Evolutionary conservation across 2,797 vertebrate genomes (phyloP).

Genomic region (Vipera latastei): DNA sequence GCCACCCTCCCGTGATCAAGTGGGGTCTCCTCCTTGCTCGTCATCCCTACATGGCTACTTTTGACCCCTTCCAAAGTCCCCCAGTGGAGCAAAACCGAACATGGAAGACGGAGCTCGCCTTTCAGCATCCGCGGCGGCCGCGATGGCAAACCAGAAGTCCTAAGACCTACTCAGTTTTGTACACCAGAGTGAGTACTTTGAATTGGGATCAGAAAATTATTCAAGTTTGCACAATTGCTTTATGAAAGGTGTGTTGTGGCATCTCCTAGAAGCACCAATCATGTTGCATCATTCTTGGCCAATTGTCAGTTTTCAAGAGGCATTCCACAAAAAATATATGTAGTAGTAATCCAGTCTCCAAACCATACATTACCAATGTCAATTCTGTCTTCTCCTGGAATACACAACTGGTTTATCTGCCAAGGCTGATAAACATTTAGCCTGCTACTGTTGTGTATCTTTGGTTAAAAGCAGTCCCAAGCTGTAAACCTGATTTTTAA

Average conservation of each 20-base stretch:
- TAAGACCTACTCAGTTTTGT: not conserved
- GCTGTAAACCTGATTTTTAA: not conserved
- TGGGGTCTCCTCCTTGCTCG: too few species aligned
- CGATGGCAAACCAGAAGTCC: too few species aligned
- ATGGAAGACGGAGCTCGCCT: too few species aligned
- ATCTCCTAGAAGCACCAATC: not conserved
- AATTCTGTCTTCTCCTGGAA: not conserved
- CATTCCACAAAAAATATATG: not conserved
- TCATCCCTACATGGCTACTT: too few species aligned
- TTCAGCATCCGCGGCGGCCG: too few species aligned
- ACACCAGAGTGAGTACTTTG: not conserved
- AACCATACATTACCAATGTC: not conserved
- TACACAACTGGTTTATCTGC: not conserved
- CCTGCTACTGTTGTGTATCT: not conserved
- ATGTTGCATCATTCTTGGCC: not conserved
- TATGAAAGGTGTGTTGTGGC: not conserved
- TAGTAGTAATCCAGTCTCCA: not conserved
- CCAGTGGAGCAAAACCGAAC: too few species aligned
- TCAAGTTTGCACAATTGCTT: not conserved
- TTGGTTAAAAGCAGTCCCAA: not conserved
- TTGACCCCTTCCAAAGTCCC: too few species aligned
- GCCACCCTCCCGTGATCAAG: too few species aligned
- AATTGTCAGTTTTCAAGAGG: not conserved
- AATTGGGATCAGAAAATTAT: not conserved
- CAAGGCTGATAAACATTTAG: not conserved